Evolutionary conservation across 37 sponge, comb jelly and placozoan genomes (phyloP).

Genomic region (Ianthella basta): DNA sequence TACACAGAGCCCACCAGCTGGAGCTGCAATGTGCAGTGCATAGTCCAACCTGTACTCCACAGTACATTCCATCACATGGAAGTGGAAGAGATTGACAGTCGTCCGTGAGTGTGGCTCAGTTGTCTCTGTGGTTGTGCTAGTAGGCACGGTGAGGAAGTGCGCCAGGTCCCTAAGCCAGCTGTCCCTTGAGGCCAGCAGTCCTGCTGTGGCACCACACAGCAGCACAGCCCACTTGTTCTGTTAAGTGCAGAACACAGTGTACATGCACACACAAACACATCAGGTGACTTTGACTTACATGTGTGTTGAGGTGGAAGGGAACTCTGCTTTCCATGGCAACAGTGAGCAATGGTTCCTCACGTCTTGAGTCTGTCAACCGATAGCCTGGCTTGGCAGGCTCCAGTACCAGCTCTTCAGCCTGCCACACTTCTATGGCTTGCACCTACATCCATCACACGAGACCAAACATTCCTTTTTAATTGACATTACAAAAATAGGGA

Average conservation of each 20-base stretch:
- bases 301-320: not conserved
- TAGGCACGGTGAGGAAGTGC: slow-evolving; percentile 8
- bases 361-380: not conserved
- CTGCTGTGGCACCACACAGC: not conserved
- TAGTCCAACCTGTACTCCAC: slow-evolving; percentile 72
- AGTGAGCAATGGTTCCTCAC: slow-evolving; percentile 53
- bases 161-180: not conserved
- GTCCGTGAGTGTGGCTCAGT: not conserved
- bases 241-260: too few species aligned
- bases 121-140: slow-evolving; percentile 21
- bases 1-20: not conserved
- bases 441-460: too few species aligned
- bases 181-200: not conserved
- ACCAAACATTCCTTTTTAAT: too few species aligned
- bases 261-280: not conserved
- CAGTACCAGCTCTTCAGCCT: not conserved
- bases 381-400: not conserved
- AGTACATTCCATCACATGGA: slow-evolving; percentile 54
- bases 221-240: not conserved
- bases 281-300: not conserved
- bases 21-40: not conserved
- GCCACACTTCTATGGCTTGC: not conserved
- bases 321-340: slow-evolving; percentile 72
- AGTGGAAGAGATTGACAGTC: slow-evolving; percentile 54
- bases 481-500: too few species aligned